These are phyloP conservation scores for Bucorvus abyssinicus DNA, from an alignment of 2,797 vertebrate genomes.

Conservation along the genomic window DNA sequence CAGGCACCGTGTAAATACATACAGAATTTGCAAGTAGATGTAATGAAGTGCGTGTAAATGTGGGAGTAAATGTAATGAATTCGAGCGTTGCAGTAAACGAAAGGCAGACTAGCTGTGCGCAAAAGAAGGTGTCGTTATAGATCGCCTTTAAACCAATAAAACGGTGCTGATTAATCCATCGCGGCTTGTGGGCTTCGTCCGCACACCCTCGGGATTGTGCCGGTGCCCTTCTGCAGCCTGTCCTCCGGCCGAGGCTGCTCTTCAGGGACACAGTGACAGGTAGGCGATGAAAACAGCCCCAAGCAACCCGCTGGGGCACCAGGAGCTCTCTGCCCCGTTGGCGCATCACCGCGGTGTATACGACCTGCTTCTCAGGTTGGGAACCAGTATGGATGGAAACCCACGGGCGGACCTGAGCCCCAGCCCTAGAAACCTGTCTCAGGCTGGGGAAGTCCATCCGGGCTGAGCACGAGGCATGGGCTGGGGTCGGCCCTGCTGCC, in stretches of 20 bases:
- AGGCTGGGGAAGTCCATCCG: conserved; percentile 21
- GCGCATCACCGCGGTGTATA: neutral
- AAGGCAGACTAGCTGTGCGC: neutral
- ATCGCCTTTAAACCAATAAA: neutral
- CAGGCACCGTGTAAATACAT: conserved; percentile 59
- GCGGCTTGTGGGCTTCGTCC: neutral
- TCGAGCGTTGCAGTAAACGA: neutral
- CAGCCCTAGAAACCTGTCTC: neutral
- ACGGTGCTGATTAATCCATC: neutral
- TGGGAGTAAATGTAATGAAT: conserved; percentile 10
- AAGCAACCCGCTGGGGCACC: neutral
- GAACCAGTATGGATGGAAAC: conserved; percentile 67
- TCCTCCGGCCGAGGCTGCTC: neutral
- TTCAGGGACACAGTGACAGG: neutral
- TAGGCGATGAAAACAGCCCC: neutral
- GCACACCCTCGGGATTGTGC: neutral
- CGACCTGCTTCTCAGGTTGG: conserved; percentile 54
- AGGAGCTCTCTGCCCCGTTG: neutral
- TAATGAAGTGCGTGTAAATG: conserved; percentile 62
- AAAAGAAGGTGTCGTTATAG: neutral
- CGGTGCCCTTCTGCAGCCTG: neutral
- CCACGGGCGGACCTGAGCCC: neutral
- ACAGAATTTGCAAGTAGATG: conserved; percentile 62
- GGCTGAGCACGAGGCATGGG: neutral
- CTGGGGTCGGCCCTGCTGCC: neutral